Percentiles rank a stretch among this genome's conserved stretches.
phyloP scores from a whole-genome alignment of 2,113 vertebrate species.

The Rhagologus leucostigma region DNA sequence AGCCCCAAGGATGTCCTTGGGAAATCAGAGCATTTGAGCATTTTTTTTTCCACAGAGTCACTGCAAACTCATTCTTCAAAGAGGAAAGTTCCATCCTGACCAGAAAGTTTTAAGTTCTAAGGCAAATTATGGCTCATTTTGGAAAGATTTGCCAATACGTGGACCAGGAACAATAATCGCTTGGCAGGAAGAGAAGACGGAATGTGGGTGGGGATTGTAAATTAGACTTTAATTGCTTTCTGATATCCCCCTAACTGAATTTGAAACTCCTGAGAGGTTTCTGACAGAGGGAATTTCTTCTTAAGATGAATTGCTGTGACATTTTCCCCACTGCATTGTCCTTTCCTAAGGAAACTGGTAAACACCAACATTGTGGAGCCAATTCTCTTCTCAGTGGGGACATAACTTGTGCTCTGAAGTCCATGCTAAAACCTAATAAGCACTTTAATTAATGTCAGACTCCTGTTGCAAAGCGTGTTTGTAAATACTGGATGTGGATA shows the following conservation, averaged over 20 bases:
- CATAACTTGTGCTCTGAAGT: background rate
- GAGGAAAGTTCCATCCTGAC: background rate
- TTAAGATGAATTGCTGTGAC: background rate
- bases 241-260: background rate
- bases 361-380: background rate
- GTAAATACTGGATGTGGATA: background rate
- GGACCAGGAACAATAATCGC: background rate
- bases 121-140: background rate
- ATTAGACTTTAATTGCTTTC: slow-evolving; percentile 5
- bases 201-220: slow-evolving; percentile 3
- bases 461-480: background rate
- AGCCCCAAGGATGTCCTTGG: background rate
- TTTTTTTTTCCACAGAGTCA: background rate
- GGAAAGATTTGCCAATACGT: background rate
- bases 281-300: background rate
- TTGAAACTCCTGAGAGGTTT: background rate
- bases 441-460: background rate
- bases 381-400: background rate
- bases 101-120: background rate
- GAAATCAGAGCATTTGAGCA: background rate
- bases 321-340: background rate
- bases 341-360: background rate
- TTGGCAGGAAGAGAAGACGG: background rate
- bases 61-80: background rate
- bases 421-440: background rate